Evolutionary conservation across 2,113 vertebrate species (phyloP), one percentile per base, ranked within the genome.

Genomic region (Gobius niger): DNA sequence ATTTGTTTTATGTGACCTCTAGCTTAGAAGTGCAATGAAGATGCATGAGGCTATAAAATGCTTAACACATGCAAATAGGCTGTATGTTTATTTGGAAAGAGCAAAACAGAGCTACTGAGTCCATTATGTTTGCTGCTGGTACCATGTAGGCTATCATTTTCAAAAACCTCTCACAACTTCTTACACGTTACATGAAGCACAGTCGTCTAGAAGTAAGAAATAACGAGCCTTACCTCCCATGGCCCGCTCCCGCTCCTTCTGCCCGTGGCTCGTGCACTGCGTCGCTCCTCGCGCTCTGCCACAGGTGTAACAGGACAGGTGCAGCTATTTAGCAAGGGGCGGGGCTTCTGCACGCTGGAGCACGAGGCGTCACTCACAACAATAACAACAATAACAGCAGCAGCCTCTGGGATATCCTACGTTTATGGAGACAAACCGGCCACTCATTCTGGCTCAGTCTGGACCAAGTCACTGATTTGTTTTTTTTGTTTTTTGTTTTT

Each of bases 331-430:
- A 15, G 15, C 2, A 15, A n/a, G 57, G 57, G 57, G 57, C 57
- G 57, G 57, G 34, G 57, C 40, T 40, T n/a, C 34, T 42, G 40
- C 14, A 42, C 56, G 56, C 56, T 15, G 57, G 1, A 41, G 34
- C 57, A 42, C 54, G 54, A 57, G 54, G 57, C 41, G 9, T 42
- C 57, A 60, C 57, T 40, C 41, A 60, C 40, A 60, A 60, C 3
- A 60, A 60, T 40, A 60, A 41, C 24, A 59, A 59, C 34, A 41
- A 24, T 4, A 19, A 19, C 5, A 24, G 7, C 7, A 6, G 47
- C 47, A 4, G 19, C 9, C 11, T 2, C 10, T 7, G 2, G 49
- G n/a, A n/a, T 6, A 6, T n/a, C 7, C n/a, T 7, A 51, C 49
- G 14, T 51, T 51, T 51, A 8, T 6, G 0, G 24, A 51, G 7